Conservation (phyloP, 2,113 vertebrate genomes). For the Burhinus bistriatus region DNA sequence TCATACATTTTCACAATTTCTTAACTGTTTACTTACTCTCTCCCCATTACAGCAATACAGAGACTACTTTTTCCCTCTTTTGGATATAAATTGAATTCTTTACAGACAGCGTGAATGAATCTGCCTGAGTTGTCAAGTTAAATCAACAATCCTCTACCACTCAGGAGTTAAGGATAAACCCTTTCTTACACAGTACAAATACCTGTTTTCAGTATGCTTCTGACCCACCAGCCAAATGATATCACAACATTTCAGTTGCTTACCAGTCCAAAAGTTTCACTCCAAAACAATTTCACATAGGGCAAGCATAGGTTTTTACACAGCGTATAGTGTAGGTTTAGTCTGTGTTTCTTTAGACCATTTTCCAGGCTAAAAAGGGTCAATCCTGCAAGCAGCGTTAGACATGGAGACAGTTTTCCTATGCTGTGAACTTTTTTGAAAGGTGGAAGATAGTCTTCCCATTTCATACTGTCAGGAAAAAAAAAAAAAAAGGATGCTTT, state of each 20-base stretch:
- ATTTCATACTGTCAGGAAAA: background rate
- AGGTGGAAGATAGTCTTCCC: background rate
- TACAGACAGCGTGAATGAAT: background rate
- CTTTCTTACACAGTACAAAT: background rate
- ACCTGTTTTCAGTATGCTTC: background rate
- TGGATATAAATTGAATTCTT: background rate
- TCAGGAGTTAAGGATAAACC: background rate
- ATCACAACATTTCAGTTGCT: background rate
- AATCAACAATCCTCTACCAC: background rate
- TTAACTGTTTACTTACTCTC: conserved; percentile 1
- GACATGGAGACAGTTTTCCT: background rate
- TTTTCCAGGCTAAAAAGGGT: background rate
- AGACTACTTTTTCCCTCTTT: background rate
- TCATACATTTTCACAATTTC: background rate
- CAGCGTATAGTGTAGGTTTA: background rate
- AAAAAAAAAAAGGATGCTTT: background rate
- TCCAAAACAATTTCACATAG: background rate
- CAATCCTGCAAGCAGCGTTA: background rate
- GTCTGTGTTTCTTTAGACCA: background rate
- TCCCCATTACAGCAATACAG: background rate
- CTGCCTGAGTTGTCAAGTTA: background rate
- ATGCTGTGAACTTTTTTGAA: background rate
- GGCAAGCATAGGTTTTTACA: background rate
- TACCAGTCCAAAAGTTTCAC: background rate
- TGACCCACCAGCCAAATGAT: background rate